These are phyloP conservation scores for Drosophila tripunctata DNA, from an alignment of 2,888 invertebrate genomes.

Conservation along the genomic window DNA sequence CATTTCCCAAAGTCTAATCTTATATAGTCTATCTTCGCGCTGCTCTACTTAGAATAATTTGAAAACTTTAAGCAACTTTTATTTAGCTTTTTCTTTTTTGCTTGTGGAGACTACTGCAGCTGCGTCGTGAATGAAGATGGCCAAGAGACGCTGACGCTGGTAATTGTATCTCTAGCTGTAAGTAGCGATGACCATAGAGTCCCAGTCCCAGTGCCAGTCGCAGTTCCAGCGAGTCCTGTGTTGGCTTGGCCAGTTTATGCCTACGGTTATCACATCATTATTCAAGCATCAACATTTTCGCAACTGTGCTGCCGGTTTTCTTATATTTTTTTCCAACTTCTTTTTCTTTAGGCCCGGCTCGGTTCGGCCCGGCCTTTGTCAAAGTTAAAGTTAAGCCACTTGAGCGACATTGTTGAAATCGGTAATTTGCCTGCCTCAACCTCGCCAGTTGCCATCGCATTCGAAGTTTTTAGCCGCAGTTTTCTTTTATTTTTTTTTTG, in stretches of 20 bases:
- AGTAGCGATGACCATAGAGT: conserved; percentile 19
- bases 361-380: conserved; percentile 68
- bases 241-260: conserved; percentile 68
- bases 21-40: conserved; percentile 36
- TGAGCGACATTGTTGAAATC: conserved; percentile 79
- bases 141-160: conserved; percentile 10
- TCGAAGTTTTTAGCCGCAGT: conserved; percentile 8
- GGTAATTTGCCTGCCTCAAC: conserved; percentile 72
- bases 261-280: conserved; percentile 79
- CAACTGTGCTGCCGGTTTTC: conserved; percentile 44
- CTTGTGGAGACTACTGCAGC: conserved; percentile 60
- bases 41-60: conserved; percentile 77
- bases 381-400: conserved; percentile 77
- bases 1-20: conserved; percentile 65
- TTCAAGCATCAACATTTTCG: conserved; percentile 76
- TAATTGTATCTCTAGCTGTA: conserved; percentile 67
- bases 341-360: conserved; percentile 20
- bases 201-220: conserved; percentile 2
- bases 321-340: neutral
- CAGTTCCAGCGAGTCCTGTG: neutral
- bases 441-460: conserved; percentile 32
- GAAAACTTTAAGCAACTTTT: conserved; percentile 71
- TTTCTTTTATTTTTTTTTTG: too few relatives aligned
- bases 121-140: conserved; percentile 53
- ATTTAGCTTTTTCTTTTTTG: neutral